Base-by-base conservation (phyloP, 2,113 vertebrate genomes). In the Scophthalmus maximus region DNA sequence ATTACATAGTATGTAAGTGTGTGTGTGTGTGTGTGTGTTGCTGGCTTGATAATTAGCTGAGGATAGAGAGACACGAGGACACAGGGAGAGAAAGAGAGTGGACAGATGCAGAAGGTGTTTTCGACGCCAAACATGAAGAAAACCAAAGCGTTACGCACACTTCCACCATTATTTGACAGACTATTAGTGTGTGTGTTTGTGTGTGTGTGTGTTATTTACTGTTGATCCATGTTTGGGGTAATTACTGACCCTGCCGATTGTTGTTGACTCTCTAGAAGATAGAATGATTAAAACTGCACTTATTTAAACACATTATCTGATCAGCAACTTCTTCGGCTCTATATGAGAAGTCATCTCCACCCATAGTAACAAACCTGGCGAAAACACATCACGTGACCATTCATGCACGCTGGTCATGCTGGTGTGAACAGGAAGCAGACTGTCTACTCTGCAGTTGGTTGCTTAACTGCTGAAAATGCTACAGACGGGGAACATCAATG, bases 21-120 rank as follows among this genome's bases (percentile, higher is more conserved):
- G 32, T 27, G 56, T 75, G 61, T 36, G 26, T 68, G 44, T 80
- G 70, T 65, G 46, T 68, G 64, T 60, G 57, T 58, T 51, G 57
- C 34, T 38, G 68, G 12, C 27, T 68, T 64, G 59, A 42, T 76
- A 84, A 84, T 86, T 52, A 83, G 52, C 46, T 23, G 20, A 0
- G 17, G 47, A 38, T 2, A 50, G 17, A 30, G 50, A 36, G 52
- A 49, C 23, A 9, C 6, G n/a, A 46, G 58, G 47, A 56, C n/a
- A 51, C 58, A 32, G 55, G 27, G 50, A 55, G 40, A 36, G 23
- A 57, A 49, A 73, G 49, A 26, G 49, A 50, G 49, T 17, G 29
- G 73, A 83, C 87, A 88, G 89, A 87, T 77, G 85, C 72, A 68
- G 22, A 50, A 79, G 82, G 79, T 32, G 70, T 84, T 68, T 25